Conservation (phyloP, 37 sponge, comb jelly and placozoan species). For the Aphrocallistes beatrix region DNA sequence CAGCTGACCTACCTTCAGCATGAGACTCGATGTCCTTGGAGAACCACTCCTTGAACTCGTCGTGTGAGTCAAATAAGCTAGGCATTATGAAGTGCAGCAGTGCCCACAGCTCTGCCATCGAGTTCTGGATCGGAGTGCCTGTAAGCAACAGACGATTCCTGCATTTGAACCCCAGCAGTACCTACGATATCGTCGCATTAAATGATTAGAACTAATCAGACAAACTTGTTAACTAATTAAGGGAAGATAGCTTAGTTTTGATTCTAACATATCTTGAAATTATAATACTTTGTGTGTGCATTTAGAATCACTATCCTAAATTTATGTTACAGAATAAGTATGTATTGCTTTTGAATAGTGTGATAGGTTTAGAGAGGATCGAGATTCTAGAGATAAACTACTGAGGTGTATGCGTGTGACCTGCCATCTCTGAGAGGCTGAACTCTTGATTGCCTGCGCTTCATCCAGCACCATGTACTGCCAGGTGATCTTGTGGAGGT, state of each 20-base stretch:
- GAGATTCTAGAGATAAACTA: too few species aligned
- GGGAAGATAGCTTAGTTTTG: too few species aligned
- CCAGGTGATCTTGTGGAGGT: conserved; percentile 84
- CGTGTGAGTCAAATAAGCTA: conserved; percentile 87
- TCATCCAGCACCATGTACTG: conserved; percentile 96
- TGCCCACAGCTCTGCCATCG: conserved; percentile 97
- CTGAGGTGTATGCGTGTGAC: too few species aligned
- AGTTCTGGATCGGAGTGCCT: conserved; percentile 94
- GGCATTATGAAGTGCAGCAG: conserved; percentile 95
- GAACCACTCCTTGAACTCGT: conserved; percentile 95
- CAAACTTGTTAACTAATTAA: too few species aligned
- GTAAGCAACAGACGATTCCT: conserved; percentile 80
- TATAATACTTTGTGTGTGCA: too few species aligned
- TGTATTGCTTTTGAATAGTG: too few species aligned
- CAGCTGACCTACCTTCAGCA: conserved; percentile 7
- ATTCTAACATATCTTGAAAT: too few species aligned
- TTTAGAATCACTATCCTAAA: too few species aligned
- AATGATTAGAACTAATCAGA: too few species aligned
- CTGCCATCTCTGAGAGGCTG: conserved; percentile 16
- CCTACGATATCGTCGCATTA: too few species aligned
- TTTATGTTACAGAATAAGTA: too few species aligned
- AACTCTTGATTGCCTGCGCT: conserved; percentile 93
- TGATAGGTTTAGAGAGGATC: too few species aligned
- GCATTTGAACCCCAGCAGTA: conserved; percentile 78
- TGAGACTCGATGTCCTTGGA: conserved; percentile 87